Percentiles rank a stretch among this genome's conserved stretches.
Conservation (phyloP, 2,888 invertebrate species). For the Trachelus stipa region DNA sequence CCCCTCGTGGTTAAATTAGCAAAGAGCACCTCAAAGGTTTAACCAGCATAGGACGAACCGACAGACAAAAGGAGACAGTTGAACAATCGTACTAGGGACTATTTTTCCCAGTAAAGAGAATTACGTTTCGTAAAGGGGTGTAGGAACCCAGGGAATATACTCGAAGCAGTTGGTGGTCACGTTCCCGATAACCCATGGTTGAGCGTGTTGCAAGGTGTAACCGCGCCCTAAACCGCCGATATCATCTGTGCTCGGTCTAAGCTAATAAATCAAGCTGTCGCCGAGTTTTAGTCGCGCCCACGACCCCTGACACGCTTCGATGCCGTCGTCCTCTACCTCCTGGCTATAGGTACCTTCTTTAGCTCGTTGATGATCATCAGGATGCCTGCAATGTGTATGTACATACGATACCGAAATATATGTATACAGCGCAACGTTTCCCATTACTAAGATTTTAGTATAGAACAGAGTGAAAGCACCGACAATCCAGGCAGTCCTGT, state of each 20-base stretch:
- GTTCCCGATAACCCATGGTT: not conserved
- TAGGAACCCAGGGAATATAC: not conserved
- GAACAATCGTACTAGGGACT: not conserved
- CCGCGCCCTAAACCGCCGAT: conserved; percentile 24
- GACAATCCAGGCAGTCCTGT: not conserved
- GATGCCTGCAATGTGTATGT: not conserved
- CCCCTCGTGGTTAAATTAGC: not conserved
- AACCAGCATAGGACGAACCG: not conserved
- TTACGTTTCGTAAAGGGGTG: not conserved
- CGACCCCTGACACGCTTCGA: conserved; percentile 31
- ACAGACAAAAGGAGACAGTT: not conserved
- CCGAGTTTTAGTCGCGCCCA: conserved; percentile 35
- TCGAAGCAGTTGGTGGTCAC: not conserved
- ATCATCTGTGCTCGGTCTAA: conserved; percentile 34
- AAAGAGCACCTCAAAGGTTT: not conserved
- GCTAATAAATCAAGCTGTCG: conserved; percentile 49
- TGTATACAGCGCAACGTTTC: not conserved
- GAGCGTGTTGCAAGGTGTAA: conserved; percentile 1
- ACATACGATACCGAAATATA: not conserved
- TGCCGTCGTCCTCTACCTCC: not conserved
- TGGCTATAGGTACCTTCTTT: not conserved
- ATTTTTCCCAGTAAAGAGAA: not conserved
- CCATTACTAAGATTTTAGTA: not conserved
- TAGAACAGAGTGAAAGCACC: not conserved
- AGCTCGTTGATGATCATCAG: not conserved